phyloP scores from a whole-genome alignment of 1,140 invertebrate species.

The Cotesia typhae region DNA sequence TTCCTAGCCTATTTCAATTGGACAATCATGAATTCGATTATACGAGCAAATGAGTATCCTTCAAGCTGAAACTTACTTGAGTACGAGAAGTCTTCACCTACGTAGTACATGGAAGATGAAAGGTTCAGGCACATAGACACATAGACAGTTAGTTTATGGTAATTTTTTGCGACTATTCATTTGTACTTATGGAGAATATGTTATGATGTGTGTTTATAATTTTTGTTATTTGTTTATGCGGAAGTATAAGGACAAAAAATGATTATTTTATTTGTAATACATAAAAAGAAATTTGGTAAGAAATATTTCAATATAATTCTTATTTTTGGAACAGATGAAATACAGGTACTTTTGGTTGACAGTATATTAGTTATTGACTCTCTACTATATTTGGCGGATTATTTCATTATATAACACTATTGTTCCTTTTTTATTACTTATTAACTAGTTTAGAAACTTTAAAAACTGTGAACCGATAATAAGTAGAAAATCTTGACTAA shows the following conservation, averaged over 20 bases:
- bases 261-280: neutral
- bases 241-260: neutral
- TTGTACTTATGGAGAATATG: constrained; percentile 25
- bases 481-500: no score
- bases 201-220: constrained; percentile 15
- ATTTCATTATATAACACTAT: no score
- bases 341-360: no score
- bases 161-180: constrained; percentile 31
- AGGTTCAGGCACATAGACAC: constrained; percentile 63
- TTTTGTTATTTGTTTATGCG: neutral
- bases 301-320: no score
- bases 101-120: constrained; percentile 59
- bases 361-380: no score
- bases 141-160: constrained; percentile 60
- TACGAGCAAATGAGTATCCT: constrained; percentile 44
- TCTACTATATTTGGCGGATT: no score
- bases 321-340: no score
- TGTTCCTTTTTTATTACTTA: no score
- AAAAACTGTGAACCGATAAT: no score
- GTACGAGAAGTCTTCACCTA: constrained; percentile 65
- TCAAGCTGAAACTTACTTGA: constrained; percentile 59
- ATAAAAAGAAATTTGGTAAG: neutral
- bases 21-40: constrained; percentile 41
- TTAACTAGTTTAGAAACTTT: no score
- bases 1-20: constrained; percentile 1